phyloP scores from a whole-genome alignment of 2,113 vertebrate genomes.

The Carassius auratus region DNA sequence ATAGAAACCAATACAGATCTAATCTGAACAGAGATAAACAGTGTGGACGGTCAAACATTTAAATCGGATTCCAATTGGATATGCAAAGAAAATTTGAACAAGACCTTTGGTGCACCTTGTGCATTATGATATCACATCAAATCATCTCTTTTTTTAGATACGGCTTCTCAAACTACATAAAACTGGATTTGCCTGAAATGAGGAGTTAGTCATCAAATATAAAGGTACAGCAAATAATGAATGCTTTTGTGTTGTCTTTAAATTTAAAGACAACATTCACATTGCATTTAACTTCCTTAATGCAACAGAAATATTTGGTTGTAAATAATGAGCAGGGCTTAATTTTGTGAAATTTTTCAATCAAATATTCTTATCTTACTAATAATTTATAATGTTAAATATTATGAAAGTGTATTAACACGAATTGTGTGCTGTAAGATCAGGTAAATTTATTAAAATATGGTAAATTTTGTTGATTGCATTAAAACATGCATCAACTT shows the following conservation, averaged over 20 bases:
- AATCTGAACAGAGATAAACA: too few species aligned
- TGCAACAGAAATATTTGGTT: background rate
- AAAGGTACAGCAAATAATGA: slow-evolving; percentile 51
- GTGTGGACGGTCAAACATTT: too few species aligned
- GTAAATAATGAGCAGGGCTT: background rate
- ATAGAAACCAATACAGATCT: too few species aligned
- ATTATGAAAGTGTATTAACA: background rate
- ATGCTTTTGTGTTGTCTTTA: background rate
- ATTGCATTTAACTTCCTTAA: background rate
- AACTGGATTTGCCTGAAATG: slow-evolving; percentile 53
- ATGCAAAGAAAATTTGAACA: too few species aligned
- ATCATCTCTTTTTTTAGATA: slow-evolving; percentile 56
- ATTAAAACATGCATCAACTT: background rate
- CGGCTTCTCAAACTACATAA: slow-evolving; percentile 69
- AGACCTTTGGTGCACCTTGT: background rate
- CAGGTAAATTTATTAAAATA: background rate
- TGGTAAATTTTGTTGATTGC: background rate
- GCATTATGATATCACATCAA: background rate
- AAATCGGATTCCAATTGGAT: too few species aligned
- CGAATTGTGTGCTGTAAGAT: background rate
- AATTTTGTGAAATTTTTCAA: background rate
- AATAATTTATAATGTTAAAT: too few species aligned
- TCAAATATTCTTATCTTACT: background rate
- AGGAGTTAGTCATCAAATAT: background rate
- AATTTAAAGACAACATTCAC: background rate